Evolutionary conservation across 2,113 vertebrate genomes (phyloP), one percentile per base, ranked within the genome.

Genomic region (Pungitius pungitius): DNA sequence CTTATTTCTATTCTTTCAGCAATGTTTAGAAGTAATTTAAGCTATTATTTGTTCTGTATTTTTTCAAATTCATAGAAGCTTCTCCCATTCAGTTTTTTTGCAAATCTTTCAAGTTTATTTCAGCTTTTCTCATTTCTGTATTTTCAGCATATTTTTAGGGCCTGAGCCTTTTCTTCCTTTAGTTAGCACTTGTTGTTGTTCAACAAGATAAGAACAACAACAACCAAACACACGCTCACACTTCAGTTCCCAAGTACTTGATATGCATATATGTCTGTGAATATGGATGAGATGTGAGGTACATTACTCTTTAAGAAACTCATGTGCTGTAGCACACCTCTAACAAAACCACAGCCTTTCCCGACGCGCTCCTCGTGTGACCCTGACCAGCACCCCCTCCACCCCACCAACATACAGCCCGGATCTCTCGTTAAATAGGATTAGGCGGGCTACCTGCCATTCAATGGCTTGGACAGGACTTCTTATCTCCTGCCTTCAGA

Each of bases 381-480:
- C 86, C n/a, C n/a, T n/a, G n/a, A n/a, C n/a, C n/a, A n/a, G n/a
- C n/a, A n/a, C n/a, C n/a, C 37, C 81, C 30, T 7, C 83, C 83
- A 70, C 56, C 75, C 81, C 69, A 26, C 75, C 82, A 69, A 26
- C 69, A 79, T 85, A 80, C 87, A 84, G 74, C 72, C 60, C 72
- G 84, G 81, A 91, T 89, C 82, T 89, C 81, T 87, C 75, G 77
- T 85, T 88, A 89, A 91, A 91, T 84, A 90, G 90, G 90, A 93
- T 92, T 93, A 91, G 15, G 45, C 59, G 87, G 92, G 92, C 90
- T 88, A 86, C 84, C 85, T 89, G 87, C 86, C 90, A 87, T 80
- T 88, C 79, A 72, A 63, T 85, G 73, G 84, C 89, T 90, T 77
- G 82, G 83, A 85, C 84, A 74, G 81, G 80, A 85, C 77, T 82